Evolutionary conservation across 2,113 vertebrate species (phyloP).

Genomic region (Plectropomus leopardus): DNA sequence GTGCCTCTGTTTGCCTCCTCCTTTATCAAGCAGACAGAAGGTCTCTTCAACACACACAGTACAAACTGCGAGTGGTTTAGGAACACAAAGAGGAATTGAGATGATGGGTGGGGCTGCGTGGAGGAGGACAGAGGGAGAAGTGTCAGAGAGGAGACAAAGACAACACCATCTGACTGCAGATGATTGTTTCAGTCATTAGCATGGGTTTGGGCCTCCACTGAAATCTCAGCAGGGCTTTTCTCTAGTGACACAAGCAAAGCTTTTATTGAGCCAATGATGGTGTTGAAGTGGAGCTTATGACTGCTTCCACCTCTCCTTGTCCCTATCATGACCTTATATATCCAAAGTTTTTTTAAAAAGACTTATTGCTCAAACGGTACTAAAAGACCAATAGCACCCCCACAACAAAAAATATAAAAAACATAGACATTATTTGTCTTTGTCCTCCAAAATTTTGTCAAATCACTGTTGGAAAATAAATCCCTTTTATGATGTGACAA

Average conservation of each 20-base stretch:
- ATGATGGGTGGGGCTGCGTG: slow-evolving; percentile 49
- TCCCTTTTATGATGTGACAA: not conserved
- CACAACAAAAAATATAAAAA: not conserved
- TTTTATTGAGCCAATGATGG: slow-evolving; percentile 54
- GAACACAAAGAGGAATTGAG: slow-evolving; percentile 64
- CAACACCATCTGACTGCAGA: slow-evolving; percentile 69
- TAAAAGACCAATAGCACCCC: too few relatives aligned
- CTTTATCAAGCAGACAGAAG: slow-evolving; percentile 58
- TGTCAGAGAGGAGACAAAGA: slow-evolving; percentile 69
- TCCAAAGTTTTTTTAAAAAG: not conserved
- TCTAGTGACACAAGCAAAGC: slow-evolving; percentile 46
- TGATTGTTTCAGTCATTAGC: slow-evolving; percentile 66
- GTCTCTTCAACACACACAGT: slow-evolving; percentile 50
- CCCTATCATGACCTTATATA: not conserved
- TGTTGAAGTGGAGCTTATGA: slow-evolving; percentile 33
- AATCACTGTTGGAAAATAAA: not conserved
- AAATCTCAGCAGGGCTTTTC: slow-evolving; percentile 52
- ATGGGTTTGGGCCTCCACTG: slow-evolving; percentile 34
- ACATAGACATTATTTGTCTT: not conserved
- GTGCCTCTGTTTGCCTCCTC: slow-evolving; percentile 27
- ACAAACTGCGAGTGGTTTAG: slow-evolving; percentile 38
- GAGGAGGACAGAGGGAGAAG: slow-evolving; percentile 67
- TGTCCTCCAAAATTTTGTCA: not conserved
- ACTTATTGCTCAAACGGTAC: too few relatives aligned
- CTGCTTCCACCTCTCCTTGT: slow-evolving; percentile 14